phyloP scores from a whole-genome alignment of 2,888 invertebrate species.

The Agrochola macilenta region DNA sequence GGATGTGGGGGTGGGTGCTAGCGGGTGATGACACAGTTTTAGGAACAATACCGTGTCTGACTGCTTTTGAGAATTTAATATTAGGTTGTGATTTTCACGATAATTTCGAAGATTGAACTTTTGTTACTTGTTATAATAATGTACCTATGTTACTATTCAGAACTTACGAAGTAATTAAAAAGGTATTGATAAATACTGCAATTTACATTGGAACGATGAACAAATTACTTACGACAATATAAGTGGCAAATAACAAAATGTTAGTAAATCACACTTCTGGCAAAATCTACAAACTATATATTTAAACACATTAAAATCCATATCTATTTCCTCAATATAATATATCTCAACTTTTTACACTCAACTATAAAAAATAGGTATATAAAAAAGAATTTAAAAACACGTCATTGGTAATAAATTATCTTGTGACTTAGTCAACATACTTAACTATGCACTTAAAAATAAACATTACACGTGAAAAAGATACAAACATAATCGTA shows the following conservation, averaged over 20 bases:
- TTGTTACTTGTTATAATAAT: too few species aligned
- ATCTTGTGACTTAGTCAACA: conserved; percentile 90
- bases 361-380: conserved; percentile 83
- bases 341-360: conserved; percentile 84
- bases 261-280: conserved; percentile 88
- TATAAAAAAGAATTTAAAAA: conserved; percentile 87
- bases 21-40: not conserved
- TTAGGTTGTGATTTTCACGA: not conserved
- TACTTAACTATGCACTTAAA: conserved; percentile 80
- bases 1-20: not conserved
- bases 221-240: conserved; percentile 66
- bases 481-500: conserved; percentile 69
- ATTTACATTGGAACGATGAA: conserved; percentile 44
- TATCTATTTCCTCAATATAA: conserved; percentile 81
- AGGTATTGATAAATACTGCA: conserved; percentile 46
- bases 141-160: not conserved
- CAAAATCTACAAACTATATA: conserved; percentile 80
- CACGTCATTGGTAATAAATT: conserved; percentile 90
- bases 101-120: not conserved
- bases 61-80: not conserved
- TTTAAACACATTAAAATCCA: conserved; percentile 77
- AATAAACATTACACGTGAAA: conserved; percentile 74
- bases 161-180: not conserved
- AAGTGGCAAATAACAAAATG: conserved; percentile 76
- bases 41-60: not conserved